Evolutionary conservation across 2,888 invertebrate species (phyloP), one percentile per base, ranked within the genome.

Genomic region (Phrixothrix hirtus): DNA sequence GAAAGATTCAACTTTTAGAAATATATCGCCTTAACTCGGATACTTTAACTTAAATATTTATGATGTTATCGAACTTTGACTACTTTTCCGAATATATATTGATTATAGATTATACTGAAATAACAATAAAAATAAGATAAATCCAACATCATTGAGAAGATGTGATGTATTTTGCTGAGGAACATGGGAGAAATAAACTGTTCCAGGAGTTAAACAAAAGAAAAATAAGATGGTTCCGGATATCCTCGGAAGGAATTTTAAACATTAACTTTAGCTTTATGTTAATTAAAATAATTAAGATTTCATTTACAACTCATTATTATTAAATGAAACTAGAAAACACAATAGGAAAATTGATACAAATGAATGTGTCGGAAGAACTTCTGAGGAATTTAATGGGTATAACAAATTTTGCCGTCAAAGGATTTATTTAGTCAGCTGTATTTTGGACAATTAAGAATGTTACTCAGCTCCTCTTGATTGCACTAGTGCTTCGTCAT

Each of bases 381-480:
- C 37, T 30, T 48, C 53, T 53, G 25, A 53, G 13, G 43, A 38
- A 7, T 37, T 48, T 53, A 53, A 53, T 53, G 47, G 43, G 36
- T 43, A 53, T 62, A 59, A 60, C 56, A 56, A 55, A 61, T 57
- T 63, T 60, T 52, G 63, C 69, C 70, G 69, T 63, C 72, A 70
- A 70, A 71, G 68, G 67, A 69, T 70, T 71, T 70, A 70, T 69
- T 69, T 68, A 62, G 67, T 65, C 68, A 67, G 68, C 63, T 66
- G 68, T 67, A 71, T 69, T 71, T 71, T 66, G 66, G 69, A 64
- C 68, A 71, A 71, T 72, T 72, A 68, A 66, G 60, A 54, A 34
- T 54, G 52, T 55, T 50, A 45, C 42, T 55, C 55, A 50, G 55
- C 45, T 39, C 25, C 48, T 46, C 45, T 55, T 55, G 50, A 55